Conservation (phyloP, 1,140 invertebrate species). For the Drosophila orosa region DNA sequence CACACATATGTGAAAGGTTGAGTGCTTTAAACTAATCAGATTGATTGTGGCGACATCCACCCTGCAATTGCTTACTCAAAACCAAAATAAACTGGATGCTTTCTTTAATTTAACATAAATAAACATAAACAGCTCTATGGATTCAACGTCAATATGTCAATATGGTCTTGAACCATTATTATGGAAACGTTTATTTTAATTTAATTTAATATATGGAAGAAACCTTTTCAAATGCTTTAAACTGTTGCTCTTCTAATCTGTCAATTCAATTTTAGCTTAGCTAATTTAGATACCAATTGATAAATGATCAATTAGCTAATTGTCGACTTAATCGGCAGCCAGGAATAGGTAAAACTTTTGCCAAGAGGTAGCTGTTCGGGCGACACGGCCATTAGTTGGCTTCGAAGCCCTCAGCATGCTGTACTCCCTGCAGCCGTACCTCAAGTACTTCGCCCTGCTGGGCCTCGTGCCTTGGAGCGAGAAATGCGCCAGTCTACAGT, state of each 20-base stretch:
- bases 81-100: not conserved
- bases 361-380: too few species aligned
- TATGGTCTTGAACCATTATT: too few species aligned
- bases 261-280: not conserved
- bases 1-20: not conserved
- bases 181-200: not conserved
- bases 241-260: not conserved
- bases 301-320: conserved; percentile 24
- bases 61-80: not conserved
- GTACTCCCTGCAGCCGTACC: conserved; percentile 45
- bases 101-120: not conserved
- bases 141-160: too few species aligned
- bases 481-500: conserved; percentile 8
- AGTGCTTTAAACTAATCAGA: not conserved
- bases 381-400: not conserved
- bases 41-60: not conserved
- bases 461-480: conserved; percentile 60
- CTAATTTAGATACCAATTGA: not conserved
- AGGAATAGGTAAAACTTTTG: not conserved
- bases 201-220: not conserved
- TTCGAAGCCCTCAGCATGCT: conserved; percentile 35
- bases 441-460: conserved; percentile 62
- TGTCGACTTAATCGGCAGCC: not conserved
- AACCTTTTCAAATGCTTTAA: not conserved
- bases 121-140: too few species aligned